Evolutionary conservation across 1,140 invertebrate species (phyloP).

Genomic region (Nylanderia fulva): DNA sequence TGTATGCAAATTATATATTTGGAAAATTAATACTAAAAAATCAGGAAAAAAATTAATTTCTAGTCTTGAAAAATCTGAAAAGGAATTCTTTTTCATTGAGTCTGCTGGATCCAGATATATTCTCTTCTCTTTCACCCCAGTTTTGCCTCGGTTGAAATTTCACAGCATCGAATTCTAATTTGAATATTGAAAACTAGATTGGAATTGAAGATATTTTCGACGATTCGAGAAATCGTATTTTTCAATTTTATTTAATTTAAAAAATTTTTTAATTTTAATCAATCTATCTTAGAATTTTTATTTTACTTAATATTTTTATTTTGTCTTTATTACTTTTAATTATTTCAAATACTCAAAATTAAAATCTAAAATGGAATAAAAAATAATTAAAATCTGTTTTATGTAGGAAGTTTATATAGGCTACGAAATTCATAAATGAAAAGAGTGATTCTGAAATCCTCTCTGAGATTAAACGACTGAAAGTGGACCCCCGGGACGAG

Average conservation of each 20-base stretch:
- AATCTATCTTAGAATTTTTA: neutral
- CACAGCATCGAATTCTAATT: constrained; percentile 10
- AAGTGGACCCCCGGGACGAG: constrained; percentile 9
- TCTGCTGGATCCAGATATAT: neutral
- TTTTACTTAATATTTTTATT: too few relatives aligned
- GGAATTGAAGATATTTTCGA: neutral
- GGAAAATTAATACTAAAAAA: too few relatives aligned
- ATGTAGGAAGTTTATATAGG: neutral
- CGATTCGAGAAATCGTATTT: neutral
- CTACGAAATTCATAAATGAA: neutral
- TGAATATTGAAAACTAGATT: neutral
- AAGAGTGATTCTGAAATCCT: neutral
- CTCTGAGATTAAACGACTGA: constrained; percentile 12
- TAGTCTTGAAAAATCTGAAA: too few relatives aligned
- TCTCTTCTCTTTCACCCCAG: constrained; percentile 14
- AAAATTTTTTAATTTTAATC: neutral
- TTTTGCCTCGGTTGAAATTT: neutral
- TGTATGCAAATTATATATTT: too few relatives aligned
- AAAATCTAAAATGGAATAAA: neutral
- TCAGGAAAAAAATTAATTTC: too few relatives aligned
- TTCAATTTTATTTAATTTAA: too few relatives aligned
- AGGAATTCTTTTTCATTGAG: too few relatives aligned
- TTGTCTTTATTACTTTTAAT: neutral
- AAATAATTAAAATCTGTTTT: neutral
- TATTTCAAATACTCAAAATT: neutral